Evolutionary conservation across 2,113 vertebrate species (phyloP).

Genomic region (Heterotis niloticus): DNA sequence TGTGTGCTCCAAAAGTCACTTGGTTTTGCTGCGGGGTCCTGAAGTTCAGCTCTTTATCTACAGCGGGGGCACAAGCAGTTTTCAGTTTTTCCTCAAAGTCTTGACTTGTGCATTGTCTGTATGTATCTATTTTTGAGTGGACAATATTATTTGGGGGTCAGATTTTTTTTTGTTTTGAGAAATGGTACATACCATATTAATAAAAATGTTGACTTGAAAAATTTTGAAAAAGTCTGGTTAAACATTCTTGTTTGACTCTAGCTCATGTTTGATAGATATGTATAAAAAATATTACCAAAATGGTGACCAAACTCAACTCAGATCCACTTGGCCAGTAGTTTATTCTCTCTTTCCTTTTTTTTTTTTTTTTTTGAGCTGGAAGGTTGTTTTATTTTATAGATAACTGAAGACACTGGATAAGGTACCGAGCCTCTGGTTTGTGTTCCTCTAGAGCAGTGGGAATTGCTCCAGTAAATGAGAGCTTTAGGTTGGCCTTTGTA

Average conservation of each 20-base stretch:
- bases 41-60: neutral
- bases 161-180: constrained; percentile 16
- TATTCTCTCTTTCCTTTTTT: no score
- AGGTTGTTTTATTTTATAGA: no score
- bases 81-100: neutral
- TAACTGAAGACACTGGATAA: no score
- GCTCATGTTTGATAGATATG: neutral
- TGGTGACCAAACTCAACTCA: neutral
- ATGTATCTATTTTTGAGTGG: constrained; percentile 8
- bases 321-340: neutral
- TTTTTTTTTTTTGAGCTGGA: no score
- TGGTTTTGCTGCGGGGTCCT: neutral
- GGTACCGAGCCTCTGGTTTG: no score
- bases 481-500: no score
- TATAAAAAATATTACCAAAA: neutral
- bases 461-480: no score
- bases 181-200: constrained; percentile 21
- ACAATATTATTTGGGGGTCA: constrained; percentile 10
- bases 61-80: neutral
- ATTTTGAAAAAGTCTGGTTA: neutral
- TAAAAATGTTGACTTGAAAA: constrained; percentile 16
- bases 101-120: neutral
- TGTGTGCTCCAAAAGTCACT: neutral
- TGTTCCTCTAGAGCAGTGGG: no score
- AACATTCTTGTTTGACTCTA: neutral